Percentiles rank a stretch among this genome's conserved stretches.
Conservation (phyloP, 2,888 invertebrate genomes). For the Agrochola lota region DNA sequence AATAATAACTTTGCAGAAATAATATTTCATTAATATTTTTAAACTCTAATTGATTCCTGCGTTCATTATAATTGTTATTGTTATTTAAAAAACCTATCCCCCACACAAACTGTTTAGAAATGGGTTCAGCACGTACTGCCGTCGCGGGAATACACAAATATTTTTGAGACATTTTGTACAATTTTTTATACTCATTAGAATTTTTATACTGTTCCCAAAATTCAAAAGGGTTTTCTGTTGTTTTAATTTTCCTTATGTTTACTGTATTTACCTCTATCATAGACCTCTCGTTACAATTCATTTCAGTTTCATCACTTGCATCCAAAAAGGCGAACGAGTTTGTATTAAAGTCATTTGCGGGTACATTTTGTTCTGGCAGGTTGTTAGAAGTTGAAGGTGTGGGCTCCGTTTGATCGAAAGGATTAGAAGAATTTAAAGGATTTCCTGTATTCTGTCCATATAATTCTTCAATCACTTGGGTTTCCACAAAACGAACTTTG, state of each 20-base stretch:
- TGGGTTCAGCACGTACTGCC: background rate
- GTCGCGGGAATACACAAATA: constrained; percentile 29
- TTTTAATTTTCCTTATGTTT: background rate
- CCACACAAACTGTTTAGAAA: background rate
- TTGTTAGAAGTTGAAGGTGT: constrained; percentile 4
- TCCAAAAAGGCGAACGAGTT: background rate
- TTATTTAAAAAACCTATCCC: background rate
- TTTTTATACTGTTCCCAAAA: constrained; percentile 6
- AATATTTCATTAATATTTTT: background rate
- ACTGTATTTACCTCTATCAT: background rate
- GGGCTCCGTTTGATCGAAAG: background rate
- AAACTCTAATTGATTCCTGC: background rate
- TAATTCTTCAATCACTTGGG: constrained; percentile 4
- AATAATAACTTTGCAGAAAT: constrained; percentile 27
- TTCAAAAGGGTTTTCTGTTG: background rate
- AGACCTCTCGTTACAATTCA: background rate
- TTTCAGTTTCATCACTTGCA: background rate
- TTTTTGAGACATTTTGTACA: constrained; percentile 14
- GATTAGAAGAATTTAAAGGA: background rate
- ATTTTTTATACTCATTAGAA: background rate
- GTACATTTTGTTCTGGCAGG: background rate
- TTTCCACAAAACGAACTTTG: background rate
- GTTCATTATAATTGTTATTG: background rate
- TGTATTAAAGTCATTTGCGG: background rate
- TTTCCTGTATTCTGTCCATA: background rate